A percentile compares a stretch with the other conserved stretches of the same genome.
These are phyloP conservation scores for Pithecia hirsuta DNA, from an alignment of 2,797 vertebrate species.

Conservation along the genomic window DNA sequence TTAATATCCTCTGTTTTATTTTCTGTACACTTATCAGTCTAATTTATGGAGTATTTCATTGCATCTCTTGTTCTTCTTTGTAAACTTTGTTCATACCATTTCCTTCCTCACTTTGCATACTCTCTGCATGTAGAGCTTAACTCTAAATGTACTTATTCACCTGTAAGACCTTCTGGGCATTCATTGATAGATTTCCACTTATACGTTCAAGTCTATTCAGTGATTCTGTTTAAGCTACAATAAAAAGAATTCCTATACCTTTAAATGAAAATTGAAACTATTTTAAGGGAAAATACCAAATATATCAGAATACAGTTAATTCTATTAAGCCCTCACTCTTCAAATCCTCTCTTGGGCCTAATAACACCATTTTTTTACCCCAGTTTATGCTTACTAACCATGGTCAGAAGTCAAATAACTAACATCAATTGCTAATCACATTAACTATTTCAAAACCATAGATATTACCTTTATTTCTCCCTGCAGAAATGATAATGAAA, in stretches of 20 bases:
- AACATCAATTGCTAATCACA: not conserved
- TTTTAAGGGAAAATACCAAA: not conserved
- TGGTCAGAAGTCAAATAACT: not conserved
- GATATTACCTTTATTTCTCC: accelerated
- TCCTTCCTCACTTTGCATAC: not conserved
- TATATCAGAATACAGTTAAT: not conserved
- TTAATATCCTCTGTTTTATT: not conserved
- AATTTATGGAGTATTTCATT: not conserved
- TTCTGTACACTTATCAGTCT: not conserved
- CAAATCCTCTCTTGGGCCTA: not conserved
- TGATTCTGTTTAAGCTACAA: not conserved
- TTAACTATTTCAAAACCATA: not conserved
- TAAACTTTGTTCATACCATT: not conserved
- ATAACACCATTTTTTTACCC: not conserved
- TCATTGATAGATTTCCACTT: not conserved
- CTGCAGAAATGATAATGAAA: not conserved
- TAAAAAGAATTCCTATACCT: not conserved
- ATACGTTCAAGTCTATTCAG: not conserved
- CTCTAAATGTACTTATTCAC: not conserved
- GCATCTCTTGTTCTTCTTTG: not conserved
- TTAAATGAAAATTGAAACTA: not conserved
- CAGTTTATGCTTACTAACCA: not conserved
- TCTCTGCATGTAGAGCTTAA: not conserved
- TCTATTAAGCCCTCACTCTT: not conserved
- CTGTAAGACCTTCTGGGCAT: not conserved